Evolutionary conservation across 2,888 invertebrate genomes (phyloP).

Genomic region (Lasioglossum zephyrum): DNA sequence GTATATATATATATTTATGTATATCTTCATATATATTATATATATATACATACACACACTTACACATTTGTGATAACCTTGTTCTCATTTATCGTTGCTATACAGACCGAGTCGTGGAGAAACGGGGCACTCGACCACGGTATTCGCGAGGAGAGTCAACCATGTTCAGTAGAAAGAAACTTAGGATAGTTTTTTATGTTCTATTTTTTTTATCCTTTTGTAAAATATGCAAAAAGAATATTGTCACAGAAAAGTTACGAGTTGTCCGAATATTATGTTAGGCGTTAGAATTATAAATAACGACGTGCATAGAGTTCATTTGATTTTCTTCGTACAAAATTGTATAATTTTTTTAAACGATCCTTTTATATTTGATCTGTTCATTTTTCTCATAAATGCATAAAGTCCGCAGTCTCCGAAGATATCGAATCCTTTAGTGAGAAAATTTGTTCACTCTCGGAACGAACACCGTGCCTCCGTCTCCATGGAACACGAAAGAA

Average conservation of each 20-base stretch:
- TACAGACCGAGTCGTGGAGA: constrained; percentile 48
- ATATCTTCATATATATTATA: constrained; percentile 41
- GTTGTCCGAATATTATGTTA: neutral
- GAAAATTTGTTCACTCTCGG: neutral
- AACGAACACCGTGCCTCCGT: neutral
- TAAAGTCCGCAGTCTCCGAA: neutral
- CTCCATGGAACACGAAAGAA: neutral
- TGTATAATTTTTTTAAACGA: neutral
- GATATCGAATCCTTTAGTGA: neutral
- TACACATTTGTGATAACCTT: constrained; percentile 63
- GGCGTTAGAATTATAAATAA: neutral
- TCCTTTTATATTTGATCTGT: neutral
- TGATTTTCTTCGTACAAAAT: neutral
- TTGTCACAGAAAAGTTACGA: neutral
- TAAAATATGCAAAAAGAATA: neutral
- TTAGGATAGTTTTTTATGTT: too few relatives aligned
- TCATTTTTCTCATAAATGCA: neutral
- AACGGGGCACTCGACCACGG: neutral
- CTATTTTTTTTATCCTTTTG: too few relatives aligned
- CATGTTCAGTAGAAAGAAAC: neutral
- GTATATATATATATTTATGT: constrained; percentile 51
- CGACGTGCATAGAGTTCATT: neutral
- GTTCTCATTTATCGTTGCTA: constrained; percentile 53
- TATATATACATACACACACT: constrained; percentile 70
- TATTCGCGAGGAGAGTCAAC: constrained; percentile 5